Evolutionary conservation across 2,888 invertebrate species (phyloP).

Genomic region (Meghimatium bilineatum): DNA sequence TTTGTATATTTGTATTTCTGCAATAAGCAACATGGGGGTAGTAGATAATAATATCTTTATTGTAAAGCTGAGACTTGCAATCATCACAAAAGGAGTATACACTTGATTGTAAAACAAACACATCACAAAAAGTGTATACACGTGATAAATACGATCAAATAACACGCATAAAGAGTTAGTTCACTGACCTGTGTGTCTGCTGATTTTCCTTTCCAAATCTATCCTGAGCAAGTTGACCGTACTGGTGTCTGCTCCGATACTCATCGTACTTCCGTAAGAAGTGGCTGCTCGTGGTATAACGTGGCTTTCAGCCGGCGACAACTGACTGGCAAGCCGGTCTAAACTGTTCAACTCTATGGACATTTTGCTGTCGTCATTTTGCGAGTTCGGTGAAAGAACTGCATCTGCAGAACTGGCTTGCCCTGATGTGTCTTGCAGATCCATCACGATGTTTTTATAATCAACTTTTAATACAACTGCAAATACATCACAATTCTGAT

Average conservation of each 20-base stretch:
- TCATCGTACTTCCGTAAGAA: constrained; percentile 47
- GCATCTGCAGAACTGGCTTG: neutral
- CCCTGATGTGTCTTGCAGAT: neutral
- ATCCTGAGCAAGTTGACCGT: constrained; percentile 64
- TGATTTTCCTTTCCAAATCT: constrained; percentile 64
- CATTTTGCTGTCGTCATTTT: neutral
- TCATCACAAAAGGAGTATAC: too few relatives aligned
- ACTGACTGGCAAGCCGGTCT: neutral
- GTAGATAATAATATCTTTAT: too few relatives aligned
- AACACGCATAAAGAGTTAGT: too few relatives aligned
- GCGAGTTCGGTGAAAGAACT: neutral
- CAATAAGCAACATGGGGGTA: too few relatives aligned
- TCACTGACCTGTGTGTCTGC: constrained; percentile 59
- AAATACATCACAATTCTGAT: too few relatives aligned
- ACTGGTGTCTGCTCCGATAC: constrained; percentile 60
- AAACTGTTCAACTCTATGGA: constrained; percentile 27
- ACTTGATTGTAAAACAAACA: too few relatives aligned
- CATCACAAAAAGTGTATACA: too few relatives aligned
- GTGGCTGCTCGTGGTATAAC: neutral
- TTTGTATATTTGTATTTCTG: too few relatives aligned
- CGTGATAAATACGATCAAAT: too few relatives aligned
- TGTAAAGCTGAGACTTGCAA: too few relatives aligned
- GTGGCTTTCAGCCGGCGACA: constrained; percentile 16
- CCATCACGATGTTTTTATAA: neutral
- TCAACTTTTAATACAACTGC: too few relatives aligned